phyloP scores from a whole-genome alignment of 2,797 vertebrate species.

The Falco cherrug region DNA sequence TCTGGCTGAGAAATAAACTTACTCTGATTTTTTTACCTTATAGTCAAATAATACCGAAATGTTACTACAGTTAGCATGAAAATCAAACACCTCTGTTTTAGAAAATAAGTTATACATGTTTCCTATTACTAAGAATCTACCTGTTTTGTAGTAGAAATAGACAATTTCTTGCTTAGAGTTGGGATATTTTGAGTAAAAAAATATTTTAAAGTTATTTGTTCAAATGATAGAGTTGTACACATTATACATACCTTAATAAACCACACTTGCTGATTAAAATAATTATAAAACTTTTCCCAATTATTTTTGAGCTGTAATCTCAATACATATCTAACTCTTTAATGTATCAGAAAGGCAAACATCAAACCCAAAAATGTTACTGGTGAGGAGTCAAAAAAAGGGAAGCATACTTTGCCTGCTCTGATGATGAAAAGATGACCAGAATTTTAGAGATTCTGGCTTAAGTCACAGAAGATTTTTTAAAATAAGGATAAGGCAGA shows the following conservation, averaged over 20 bases:
- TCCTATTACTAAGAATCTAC: not conserved
- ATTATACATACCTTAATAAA: not conserved
- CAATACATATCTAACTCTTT: not conserved
- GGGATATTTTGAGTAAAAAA: not conserved
- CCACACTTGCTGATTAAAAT: not conserved
- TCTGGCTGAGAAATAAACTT: not conserved
- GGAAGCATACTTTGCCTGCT: not conserved
- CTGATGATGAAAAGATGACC: not conserved
- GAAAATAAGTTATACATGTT: not conserved
- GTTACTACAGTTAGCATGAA: not conserved
- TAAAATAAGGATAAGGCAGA: not conserved
- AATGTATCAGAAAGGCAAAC: not conserved
- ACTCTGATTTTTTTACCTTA: not conserved
- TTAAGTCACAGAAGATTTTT: not conserved
- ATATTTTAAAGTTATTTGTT: not conserved
- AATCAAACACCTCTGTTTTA: not conserved
- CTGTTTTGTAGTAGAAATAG: not conserved
- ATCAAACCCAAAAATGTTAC: not conserved
- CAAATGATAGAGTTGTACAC: not conserved
- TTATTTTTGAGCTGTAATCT: not conserved
- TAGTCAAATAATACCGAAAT: not conserved
- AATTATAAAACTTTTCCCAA: not conserved
- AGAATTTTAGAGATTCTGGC: not conserved
- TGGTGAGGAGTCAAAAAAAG: not conserved
- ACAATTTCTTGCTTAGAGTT: not conserved